Evolutionary conservation across 1,140 invertebrate genomes (phyloP).

Genomic region (Aphaenogaster ashmeadi): DNA sequence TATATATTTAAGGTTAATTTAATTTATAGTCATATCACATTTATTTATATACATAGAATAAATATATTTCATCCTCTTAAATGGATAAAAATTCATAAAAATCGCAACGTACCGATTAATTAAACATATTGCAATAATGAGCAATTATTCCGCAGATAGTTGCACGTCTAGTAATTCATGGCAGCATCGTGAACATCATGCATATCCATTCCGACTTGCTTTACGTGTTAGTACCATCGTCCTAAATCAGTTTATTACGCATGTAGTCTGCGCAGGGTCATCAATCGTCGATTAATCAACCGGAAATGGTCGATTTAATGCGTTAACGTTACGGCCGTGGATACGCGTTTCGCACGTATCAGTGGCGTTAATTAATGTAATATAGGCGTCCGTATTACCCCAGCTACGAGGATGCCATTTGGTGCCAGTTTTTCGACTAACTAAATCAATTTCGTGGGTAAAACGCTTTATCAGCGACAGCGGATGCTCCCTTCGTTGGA

Average conservation of each 20-base stretch:
- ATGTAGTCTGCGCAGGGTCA: constrained; percentile 75
- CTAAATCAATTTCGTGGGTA: constrained; percentile 56
- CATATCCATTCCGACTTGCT: constrained; percentile 49
- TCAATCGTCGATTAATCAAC: constrained; percentile 79
- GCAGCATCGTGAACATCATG: background rate
- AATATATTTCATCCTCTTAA: background rate
- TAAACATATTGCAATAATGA: constrained; percentile 30
- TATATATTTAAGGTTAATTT: too few species aligned
- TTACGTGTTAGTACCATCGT: constrained; percentile 54
- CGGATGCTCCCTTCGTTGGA: constrained; percentile 55
- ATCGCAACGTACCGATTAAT: background rate
- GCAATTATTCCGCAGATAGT: constrained; percentile 60
- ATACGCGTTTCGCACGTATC: constrained; percentile 67
- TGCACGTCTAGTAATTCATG: constrained; percentile 47
- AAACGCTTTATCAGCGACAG: constrained; percentile 66
- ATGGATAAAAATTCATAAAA: background rate
- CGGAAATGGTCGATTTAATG: constrained; percentile 78
- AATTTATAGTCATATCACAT: too few species aligned
- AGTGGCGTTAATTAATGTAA: constrained; percentile 75
- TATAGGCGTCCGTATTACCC: constrained; percentile 60
- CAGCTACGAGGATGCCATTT: constrained; percentile 6
- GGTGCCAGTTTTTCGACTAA: constrained; percentile 41
- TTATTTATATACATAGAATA: too few species aligned
- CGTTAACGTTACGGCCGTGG: constrained; percentile 74
- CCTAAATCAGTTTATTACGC: constrained; percentile 73